A percentile compares a stretch with the other conserved stretches of the same genome.
These are phyloP conservation scores for Aurelia aurita complex sp. Pacific DNA, from an alignment of 30 jellyfish, hydroid and myxozoan species.

Conservation along the genomic window DNA sequence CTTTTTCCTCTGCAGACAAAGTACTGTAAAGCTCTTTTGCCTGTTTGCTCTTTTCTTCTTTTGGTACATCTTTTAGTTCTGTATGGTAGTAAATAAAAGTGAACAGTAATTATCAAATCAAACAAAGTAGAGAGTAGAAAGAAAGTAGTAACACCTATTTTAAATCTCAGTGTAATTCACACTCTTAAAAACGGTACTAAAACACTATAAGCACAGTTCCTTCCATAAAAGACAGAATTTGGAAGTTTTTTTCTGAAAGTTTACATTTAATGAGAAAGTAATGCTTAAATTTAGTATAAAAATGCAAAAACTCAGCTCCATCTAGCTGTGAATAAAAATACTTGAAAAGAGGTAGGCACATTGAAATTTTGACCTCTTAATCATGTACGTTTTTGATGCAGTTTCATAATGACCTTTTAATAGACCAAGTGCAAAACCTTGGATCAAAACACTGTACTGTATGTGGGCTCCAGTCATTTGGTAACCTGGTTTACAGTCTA, in stretches of 20 bases:
- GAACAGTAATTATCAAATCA: background rate
- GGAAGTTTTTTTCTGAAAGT: background rate
- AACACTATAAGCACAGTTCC: background rate
- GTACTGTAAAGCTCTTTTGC: slow-evolving; percentile 20
- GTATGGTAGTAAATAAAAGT: slow-evolving; percentile 3
- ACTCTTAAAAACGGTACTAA: slow-evolving; percentile 6
- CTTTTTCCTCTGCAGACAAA: slow-evolving; percentile 19
- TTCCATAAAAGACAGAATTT: background rate
- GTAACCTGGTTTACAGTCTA: slow-evolving; percentile 3
- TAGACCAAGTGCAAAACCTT: slow-evolving; percentile 1
- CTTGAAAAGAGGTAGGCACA: slow-evolving; percentile 6
- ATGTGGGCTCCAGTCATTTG: slow-evolving; percentile 5
- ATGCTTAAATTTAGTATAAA: background rate
- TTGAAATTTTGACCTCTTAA: background rate
- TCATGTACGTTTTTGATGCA: background rate
- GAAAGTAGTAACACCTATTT: background rate
- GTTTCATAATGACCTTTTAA: background rate
- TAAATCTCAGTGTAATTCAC: slow-evolving; percentile 5
- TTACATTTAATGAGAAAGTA: background rate
- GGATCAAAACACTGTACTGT: background rate
- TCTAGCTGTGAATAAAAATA: background rate
- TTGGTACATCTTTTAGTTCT: slow-evolving; percentile 34
- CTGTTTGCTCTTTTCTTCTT: slow-evolving; percentile 16
- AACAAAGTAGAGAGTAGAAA: background rate
- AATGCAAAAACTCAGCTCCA: slow-evolving; percentile 4